Percentiles rank a stretch among this genome's conserved stretches.
Conservation (phyloP, 1,140 invertebrate species). For the Papilio polytes region DNA sequence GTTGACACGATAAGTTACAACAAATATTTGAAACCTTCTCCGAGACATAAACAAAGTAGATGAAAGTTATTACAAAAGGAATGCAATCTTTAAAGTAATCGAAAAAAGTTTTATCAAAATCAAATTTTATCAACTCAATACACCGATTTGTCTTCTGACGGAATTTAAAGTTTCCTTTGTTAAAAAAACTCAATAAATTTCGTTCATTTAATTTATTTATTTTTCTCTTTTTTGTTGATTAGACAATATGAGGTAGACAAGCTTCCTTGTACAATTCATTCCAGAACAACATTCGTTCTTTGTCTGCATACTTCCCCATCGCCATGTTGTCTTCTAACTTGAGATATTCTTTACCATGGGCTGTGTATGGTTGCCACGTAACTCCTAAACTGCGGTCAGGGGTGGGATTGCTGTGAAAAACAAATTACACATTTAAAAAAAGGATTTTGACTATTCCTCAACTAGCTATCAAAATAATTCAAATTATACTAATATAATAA, state of each 20-base stretch:
- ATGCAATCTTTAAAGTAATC: background rate
- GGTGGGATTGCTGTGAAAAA: conserved; percentile 55
- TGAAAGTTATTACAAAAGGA: background rate
- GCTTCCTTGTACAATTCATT: conserved; percentile 60
- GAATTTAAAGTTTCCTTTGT: too few relatives aligned
- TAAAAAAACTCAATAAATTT: too few relatives aligned
- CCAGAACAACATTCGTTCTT: conserved; percentile 62
- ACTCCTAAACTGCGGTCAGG: conserved; percentile 48
- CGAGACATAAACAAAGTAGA: background rate
- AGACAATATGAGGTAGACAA: conserved; percentile 50
- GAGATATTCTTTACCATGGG: conserved; percentile 53
- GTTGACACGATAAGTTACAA: background rate
- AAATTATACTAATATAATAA: too few relatives aligned
- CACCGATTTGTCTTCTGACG: too few relatives aligned
- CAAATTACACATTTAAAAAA: background rate
- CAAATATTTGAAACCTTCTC: background rate
- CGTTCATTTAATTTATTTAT: background rate
- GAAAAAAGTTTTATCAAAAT: too few relatives aligned
- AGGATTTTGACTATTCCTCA: too few relatives aligned
- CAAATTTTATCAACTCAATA: too few relatives aligned
- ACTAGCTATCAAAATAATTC: too few relatives aligned
- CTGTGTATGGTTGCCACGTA: conserved; percentile 57
- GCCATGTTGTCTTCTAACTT: conserved; percentile 51
- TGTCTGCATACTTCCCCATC: conserved; percentile 50
- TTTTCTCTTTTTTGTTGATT: background rate